Percentiles rank a stretch among this genome's conserved stretches.
These are phyloP conservation scores for Temnothorax ravouxi DNA, from an alignment of 2,888 invertebrate genomes.

Conservation along the genomic window DNA sequence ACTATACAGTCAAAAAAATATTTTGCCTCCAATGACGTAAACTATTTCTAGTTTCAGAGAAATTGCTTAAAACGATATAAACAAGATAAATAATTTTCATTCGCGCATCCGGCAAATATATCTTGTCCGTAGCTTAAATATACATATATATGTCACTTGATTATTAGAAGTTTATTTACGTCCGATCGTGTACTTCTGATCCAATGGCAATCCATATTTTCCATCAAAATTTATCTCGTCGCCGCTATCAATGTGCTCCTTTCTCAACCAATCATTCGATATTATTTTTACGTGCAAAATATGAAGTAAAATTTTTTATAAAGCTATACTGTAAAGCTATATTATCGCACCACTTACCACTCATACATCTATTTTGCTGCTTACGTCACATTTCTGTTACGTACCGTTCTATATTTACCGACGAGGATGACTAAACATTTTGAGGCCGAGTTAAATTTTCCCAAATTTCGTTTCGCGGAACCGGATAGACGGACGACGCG, in stretches of 20 bases:
- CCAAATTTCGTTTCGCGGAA: slow-evolving; percentile 63
- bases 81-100: slow-evolving; percentile 34
- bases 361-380: slow-evolving; percentile 27
- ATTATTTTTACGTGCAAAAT: slow-evolving; percentile 8
- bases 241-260: slow-evolving; percentile 22
- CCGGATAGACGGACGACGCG: slow-evolving; percentile 61
- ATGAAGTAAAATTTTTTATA: slow-evolving; percentile 7
- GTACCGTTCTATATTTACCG: slow-evolving; percentile 13
- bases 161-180: slow-evolving; percentile 65
- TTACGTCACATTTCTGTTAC: slow-evolving; percentile 25
- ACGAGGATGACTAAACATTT: slow-evolving; percentile 42
- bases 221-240: slow-evolving; percentile 28
- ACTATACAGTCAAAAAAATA: neutral
- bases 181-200: slow-evolving; percentile 29
- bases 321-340: neutral
- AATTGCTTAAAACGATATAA: slow-evolving; percentile 1
- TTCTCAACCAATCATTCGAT: slow-evolving; percentile 14
- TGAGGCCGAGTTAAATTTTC: slow-evolving; percentile 64
- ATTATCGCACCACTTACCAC: neutral
- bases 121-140: slow-evolving; percentile 58
- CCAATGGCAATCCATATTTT: slow-evolving; percentile 46
- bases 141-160: slow-evolving; percentile 45
- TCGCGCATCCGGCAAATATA: slow-evolving; percentile 50
- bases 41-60: neutral
- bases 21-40: neutral